Conservation (phyloP, 2,113 vertebrate species). For the Xerus inauris region DNA sequence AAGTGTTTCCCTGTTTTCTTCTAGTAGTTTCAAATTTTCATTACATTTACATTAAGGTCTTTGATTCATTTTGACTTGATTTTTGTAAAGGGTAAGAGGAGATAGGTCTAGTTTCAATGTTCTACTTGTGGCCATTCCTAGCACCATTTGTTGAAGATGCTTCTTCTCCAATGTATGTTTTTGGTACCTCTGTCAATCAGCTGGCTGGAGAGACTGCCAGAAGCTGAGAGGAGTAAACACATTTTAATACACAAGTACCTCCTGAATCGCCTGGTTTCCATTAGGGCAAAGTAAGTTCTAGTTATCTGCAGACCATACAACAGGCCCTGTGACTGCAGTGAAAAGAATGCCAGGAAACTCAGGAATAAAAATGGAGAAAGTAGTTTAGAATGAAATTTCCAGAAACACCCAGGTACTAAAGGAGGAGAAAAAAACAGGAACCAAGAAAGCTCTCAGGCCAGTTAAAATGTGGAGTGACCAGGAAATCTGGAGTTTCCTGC, state of each 20-base stretch:
- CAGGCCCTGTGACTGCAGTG: neutral
- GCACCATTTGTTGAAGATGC: neutral
- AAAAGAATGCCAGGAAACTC: neutral
- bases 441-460: neutral
- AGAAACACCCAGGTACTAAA: neutral
- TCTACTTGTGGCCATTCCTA: no score
- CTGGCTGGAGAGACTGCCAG: neutral
- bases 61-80: neutral
- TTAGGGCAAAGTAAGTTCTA: neutral
- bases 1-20: no score
- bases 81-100: neutral
- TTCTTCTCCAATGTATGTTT: neutral
- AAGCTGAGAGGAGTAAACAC: rapidly evolving
- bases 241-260: rapidly evolving
- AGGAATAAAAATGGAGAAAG: neutral
- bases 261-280: no score
- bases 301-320: neutral
- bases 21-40: neutral
- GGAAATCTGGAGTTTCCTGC: neutral
- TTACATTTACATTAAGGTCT: neutral
- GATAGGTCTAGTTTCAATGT: neutral
- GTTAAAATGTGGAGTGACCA: neutral
- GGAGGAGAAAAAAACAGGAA: neutral
- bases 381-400: neutral
- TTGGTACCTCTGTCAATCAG: neutral